Base-by-base conservation (phyloP, 2,888 invertebrate genomes). In the Napeogenes sylphis region DNA sequence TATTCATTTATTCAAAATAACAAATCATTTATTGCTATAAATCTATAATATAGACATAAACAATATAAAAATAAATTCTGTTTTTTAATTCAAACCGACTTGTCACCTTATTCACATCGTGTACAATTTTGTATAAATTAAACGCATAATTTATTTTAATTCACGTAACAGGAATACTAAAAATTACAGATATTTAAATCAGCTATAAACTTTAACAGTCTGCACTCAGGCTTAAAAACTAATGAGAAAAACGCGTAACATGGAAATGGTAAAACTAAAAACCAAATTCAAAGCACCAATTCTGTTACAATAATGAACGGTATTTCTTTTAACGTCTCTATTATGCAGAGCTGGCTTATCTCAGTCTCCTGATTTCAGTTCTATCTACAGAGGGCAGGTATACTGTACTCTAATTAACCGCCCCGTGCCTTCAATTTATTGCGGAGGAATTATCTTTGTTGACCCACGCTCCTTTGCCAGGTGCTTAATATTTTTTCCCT, bases 361-460 rank as follows among this genome's bases (percentile, higher is more conserved):
- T 79, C 68, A 71, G 75, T 72, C 56, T 64, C 64, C 63, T 64
- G 77, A 79, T 79, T 81, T 78, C 75, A 75, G 8, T 73, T 75
- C 73, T 83, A 83, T 83, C 83, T 82, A 65, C 70, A 61, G 71
- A 68, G 72, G 70, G 69, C 82, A 82, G 80, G 80, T 79, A 75
- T 72, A 70, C 61, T 58, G 56, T 53, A 64, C 61, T 63, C 78
- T 82, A 83, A 85, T 85, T 86, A 85, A 81, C 82, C 79, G 73
- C 70, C 65, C 45, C 64, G 75, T 77, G 76, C 75, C 79, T 78
- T 77, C 80, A 83, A 84, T 84, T 86, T 85, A 85, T 83, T 79
- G 79, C 82, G 73, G 77, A 69, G 68, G 82, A 80, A 84, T 84
- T 87, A 87, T 86, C 85, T 85, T 78, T 86, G 86, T 86, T 86